phyloP scores from a whole-genome alignment of 2,113 vertebrate species.

The Seriola aureovittata region DNA sequence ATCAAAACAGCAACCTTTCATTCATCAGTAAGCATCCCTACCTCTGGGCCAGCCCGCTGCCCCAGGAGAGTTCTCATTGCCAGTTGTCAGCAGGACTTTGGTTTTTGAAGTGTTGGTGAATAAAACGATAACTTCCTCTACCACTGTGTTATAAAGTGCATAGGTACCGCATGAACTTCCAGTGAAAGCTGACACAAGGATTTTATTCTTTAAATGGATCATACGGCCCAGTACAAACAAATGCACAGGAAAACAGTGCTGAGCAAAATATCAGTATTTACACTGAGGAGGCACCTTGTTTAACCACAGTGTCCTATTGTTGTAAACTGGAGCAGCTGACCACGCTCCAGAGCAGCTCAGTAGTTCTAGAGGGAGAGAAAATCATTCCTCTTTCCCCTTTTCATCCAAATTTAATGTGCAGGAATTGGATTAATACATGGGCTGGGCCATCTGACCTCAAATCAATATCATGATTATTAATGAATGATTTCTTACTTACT shows the following conservation, averaged over 20 bases:
- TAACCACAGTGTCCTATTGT: slow-evolving; percentile 17
- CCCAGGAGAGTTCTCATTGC: slow-evolving; percentile 46
- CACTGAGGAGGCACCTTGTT: slow-evolving; percentile 27
- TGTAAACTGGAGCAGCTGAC: slow-evolving; percentile 3
- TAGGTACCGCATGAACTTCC: slow-evolving; percentile 3
- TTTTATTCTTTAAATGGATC: slow-evolving; percentile 23
- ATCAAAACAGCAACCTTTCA: slow-evolving; percentile 53
- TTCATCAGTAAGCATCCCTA: slow-evolving; percentile 35
- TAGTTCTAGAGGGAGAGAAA: background rate
- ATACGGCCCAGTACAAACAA: slow-evolving; percentile 4
- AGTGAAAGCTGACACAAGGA: slow-evolving; percentile 34
- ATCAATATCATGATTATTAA: no score
- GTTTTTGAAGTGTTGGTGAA: slow-evolving; percentile 43
- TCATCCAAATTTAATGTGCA: background rate
- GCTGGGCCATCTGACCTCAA: no score
- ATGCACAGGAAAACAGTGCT: slow-evolving; percentile 25
- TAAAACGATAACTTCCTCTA: slow-evolving; percentile 40
- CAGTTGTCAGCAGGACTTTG: slow-evolving; percentile 56
- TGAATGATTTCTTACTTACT: no score
- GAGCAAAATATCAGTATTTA: slow-evolving; percentile 18
- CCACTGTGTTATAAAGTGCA: slow-evolving; percentile 30
- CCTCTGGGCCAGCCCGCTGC: slow-evolving; percentile 38
- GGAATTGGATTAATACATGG: background rate
- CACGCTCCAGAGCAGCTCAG: background rate
- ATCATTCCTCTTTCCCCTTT: background rate